Evolutionary conservation across 2,113 vertebrate species (phyloP).

Genomic region (Ophthalmotilapia sp.): DNA sequence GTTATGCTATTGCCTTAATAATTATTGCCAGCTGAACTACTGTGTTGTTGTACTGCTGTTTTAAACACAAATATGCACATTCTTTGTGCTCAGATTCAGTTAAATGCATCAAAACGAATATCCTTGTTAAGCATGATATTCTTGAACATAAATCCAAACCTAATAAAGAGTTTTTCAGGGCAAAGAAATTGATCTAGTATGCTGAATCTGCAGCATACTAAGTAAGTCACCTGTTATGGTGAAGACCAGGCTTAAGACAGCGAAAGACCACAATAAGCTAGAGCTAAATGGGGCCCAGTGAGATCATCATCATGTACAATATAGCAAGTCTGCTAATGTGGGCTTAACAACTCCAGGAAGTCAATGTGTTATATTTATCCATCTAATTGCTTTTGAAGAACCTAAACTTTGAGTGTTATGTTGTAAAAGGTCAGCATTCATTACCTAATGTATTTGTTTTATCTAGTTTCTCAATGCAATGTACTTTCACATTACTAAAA

Average conservation of each 20-base stretch:
- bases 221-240: not conserved
- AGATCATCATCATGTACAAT: not conserved
- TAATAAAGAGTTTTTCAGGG: not conserved
- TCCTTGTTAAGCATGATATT: not conserved
- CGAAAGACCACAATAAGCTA: not conserved
- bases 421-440: not conserved
- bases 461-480: not conserved
- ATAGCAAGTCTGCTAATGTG: not conserved
- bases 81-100: not conserved
- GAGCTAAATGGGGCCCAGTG: not conserved
- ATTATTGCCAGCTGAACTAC: not conserved
- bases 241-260: not conserved
- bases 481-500: not conserved
- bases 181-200: accelerated
- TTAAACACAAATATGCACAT: not conserved
- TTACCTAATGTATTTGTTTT: not conserved
- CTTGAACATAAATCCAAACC: not conserved
- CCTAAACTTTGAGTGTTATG: not conserved
- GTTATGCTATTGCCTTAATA: accelerated
- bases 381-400: not conserved
- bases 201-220: not conserved
- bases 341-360: not conserved
- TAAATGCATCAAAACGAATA: not conserved
- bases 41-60: not conserved
- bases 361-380: not conserved